phyloP scores from a whole-genome alignment of 1,140 invertebrate species.

The Stenopsyche tienmushanensis region DNA sequence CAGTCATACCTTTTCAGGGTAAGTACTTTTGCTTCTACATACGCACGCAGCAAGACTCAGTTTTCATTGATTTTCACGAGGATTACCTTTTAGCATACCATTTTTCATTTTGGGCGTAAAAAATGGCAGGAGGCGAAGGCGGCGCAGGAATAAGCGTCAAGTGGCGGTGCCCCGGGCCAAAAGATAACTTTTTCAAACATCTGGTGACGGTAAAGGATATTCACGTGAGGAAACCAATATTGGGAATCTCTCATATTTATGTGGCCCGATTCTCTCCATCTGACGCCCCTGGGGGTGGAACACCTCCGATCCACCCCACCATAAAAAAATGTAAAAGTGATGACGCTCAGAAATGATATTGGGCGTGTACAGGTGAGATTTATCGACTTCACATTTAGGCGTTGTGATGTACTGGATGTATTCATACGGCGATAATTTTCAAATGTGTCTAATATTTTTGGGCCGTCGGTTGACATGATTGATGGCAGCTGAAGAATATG shows the following conservation, averaged over 20 bases:
- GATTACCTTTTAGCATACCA: too few relatives aligned
- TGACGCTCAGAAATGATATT: neutral
- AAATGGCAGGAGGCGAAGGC: too few relatives aligned
- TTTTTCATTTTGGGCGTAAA: too few relatives aligned
- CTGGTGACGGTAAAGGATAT: neutral
- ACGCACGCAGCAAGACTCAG: too few relatives aligned
- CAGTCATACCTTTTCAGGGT: too few relatives aligned
- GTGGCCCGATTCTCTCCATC: neutral
- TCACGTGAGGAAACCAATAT: conserved; percentile 1
- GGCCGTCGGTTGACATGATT: too few relatives aligned
- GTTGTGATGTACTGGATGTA: neutral
- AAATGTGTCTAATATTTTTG: too few relatives aligned
- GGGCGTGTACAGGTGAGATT: neutral
- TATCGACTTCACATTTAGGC: neutral
- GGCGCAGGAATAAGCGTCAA: too few relatives aligned
- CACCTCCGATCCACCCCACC: neutral
- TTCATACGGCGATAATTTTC: too few relatives aligned
- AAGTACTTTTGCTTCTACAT: too few relatives aligned
- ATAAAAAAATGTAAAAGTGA: neutral
- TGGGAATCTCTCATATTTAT: neutral
- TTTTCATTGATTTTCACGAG: too few relatives aligned
- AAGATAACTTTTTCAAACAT: conserved; percentile 10
- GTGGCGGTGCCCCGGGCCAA: neutral
- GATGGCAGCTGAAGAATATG: too few relatives aligned
- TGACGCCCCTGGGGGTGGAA: neutral